phyloP scores from a whole-genome alignment of 2,113 vertebrate genomes.

The Actenoides hombroni region DNA sequence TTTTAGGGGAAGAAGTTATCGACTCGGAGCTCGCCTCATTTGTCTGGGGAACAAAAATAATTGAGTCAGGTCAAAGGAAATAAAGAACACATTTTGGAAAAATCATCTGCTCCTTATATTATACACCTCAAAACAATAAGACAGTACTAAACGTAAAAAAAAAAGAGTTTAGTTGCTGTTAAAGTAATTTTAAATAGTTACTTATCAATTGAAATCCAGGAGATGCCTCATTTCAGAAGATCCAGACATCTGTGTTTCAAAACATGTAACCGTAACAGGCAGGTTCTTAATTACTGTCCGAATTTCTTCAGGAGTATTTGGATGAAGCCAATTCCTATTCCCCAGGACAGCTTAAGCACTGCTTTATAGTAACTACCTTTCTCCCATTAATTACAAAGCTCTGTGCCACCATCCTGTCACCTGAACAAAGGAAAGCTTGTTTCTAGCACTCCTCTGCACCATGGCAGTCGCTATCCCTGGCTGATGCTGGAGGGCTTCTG shows the following conservation, averaged over 20 bases:
- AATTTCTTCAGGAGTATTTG: background rate
- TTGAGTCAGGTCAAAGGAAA: slow-evolving; percentile 24
- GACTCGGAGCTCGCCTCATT: slow-evolving; percentile 95
- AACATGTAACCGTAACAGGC: background rate
- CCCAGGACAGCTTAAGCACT: background rate
- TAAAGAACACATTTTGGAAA: background rate
- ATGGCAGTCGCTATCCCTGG: background rate
- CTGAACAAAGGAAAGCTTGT: background rate
- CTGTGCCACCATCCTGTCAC: background rate
- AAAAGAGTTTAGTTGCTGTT: background rate
- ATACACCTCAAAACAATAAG: background rate
- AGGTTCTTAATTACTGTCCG: background rate
- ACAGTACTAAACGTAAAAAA: background rate
- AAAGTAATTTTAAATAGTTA: background rate
- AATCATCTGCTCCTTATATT: background rate
- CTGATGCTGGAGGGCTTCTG: background rate
- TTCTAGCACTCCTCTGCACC: background rate
- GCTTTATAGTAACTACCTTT: background rate
- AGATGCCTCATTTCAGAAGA: slow-evolving; percentile 52
- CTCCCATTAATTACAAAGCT: background rate
- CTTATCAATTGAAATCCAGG: background rate
- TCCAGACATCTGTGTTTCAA: slow-evolving; percentile 26
- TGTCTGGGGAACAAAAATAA: slow-evolving; percentile 73
- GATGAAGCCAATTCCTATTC: slow-evolving; percentile 17
- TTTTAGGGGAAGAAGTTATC: slow-evolving; percentile 83